Evolutionary conservation across 2,113 vertebrate species (phyloP).

Genomic region (Eonycteris spelaea): DNA sequence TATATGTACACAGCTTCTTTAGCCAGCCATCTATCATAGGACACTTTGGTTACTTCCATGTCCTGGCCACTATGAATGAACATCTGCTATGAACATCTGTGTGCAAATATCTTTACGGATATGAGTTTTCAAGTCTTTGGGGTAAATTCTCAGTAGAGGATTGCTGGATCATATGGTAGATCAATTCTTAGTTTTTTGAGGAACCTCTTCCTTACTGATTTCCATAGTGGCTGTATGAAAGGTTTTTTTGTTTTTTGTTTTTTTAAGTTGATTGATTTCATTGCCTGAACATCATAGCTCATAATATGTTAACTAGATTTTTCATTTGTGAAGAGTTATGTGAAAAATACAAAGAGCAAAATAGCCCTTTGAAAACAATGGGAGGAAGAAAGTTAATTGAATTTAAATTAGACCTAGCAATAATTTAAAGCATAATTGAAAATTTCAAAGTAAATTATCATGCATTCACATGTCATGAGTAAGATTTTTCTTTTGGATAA

Average conservation of each 20-base stretch:
- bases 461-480: neutral
- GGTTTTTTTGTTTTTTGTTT: neutral
- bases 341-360: constrained; percentile 43
- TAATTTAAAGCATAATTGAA: constrained; percentile 62
- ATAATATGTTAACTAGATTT: constrained; percentile 42
- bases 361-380: constrained; percentile 18
- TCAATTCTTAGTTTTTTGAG: too few relatives aligned
- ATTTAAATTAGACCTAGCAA: constrained; percentile 61
- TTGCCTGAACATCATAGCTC: constrained; percentile 11
- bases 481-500: constrained; percentile 39
- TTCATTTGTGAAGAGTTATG: constrained; percentile 31
- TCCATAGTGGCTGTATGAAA: too few relatives aligned
- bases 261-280: neutral
- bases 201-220: too few relatives aligned
- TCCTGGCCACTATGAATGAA: too few relatives aligned
- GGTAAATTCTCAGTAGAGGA: too few relatives aligned
- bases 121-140: too few relatives aligned
- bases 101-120: too few relatives aligned
- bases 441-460: neutral
- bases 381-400: constrained; percentile 49
- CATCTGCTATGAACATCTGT: too few relatives aligned
- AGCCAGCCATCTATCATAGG: too few relatives aligned
- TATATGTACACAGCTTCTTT: too few relatives aligned
- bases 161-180: too few relatives aligned
- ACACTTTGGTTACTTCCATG: too few relatives aligned